Percentiles rank a stretch among this genome's conserved stretches.
phyloP scores from a whole-genome alignment of 2,797 vertebrate genomes.

The Oreochromis mossambicus region DNA sequence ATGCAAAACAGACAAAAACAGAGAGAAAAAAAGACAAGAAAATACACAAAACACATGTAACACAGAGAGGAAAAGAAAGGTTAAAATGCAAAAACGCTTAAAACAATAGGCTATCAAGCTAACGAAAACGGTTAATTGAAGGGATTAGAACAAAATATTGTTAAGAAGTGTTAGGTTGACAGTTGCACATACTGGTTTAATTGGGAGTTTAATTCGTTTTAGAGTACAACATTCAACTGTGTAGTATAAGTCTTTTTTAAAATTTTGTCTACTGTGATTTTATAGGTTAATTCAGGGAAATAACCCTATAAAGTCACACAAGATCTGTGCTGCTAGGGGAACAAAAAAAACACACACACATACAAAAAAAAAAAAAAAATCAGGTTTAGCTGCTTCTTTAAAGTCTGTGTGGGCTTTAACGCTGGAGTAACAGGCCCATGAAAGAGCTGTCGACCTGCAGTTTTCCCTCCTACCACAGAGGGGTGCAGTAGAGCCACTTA shows the following conservation, averaged over 20 bases:
- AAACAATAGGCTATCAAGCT: slow-evolving; percentile 69
- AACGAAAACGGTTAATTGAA: slow-evolving; percentile 51
- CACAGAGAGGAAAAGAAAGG: slow-evolving; percentile 68
- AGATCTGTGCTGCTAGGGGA: neutral
- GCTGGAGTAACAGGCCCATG: neutral
- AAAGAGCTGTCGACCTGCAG: slow-evolving; percentile 24
- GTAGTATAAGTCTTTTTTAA: accelerated
- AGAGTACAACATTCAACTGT: neutral
- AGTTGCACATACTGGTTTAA: neutral
- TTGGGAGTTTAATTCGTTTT: slow-evolving; percentile 1
- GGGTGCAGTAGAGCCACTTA: slow-evolving; percentile 82
- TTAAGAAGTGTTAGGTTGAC: slow-evolving; percentile 24
- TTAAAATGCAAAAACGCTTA: slow-evolving; percentile 59
- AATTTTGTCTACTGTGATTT: neutral
- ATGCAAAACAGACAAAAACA: slow-evolving; percentile 88
- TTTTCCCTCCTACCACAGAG: slow-evolving; percentile 56
- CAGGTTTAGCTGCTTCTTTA: neutral
- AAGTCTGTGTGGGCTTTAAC: neutral
- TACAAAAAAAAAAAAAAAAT: neutral
- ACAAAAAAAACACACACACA: neutral
- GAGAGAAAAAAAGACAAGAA: slow-evolving; percentile 87
- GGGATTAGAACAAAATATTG: slow-evolving; percentile 17
- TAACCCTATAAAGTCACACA: neutral
- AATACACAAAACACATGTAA: slow-evolving; percentile 74
- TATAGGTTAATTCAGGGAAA: neutral